A percentile compares a stretch with the other conserved stretches of the same genome.
phyloP scores from a whole-genome alignment of 2,888 invertebrate species.

The Platycheirus rosarum region DNA sequence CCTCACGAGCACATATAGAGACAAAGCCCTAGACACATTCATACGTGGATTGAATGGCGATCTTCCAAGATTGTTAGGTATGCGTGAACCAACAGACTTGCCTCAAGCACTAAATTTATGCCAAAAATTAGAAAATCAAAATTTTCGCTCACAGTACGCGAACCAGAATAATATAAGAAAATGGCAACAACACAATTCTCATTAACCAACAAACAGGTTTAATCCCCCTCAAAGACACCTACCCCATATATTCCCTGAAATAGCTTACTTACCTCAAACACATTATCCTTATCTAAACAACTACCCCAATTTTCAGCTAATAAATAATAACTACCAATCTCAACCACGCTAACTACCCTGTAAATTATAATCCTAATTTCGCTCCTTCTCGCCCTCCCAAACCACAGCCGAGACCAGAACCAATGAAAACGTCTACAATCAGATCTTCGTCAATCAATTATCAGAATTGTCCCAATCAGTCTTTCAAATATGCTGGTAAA shows the following conservation, averaged over 20 bases:
- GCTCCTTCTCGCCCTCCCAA: conserved; percentile 19
- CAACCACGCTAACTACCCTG: too few relatives aligned
- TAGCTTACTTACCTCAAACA: not conserved
- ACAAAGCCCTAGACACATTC: not conserved
- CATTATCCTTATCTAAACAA: conserved; percentile 1
- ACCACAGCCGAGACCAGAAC: conserved; percentile 38
- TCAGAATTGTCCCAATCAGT: conserved; percentile 25
- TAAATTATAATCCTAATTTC: not conserved
- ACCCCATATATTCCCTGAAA: not conserved
- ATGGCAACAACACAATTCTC: not conserved
- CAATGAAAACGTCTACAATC: conserved; percentile 35
- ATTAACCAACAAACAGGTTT: conserved; percentile 1
- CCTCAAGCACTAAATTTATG: too few relatives aligned
- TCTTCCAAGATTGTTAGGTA: conserved; percentile 5
- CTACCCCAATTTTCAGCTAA: conserved; percentile 1
- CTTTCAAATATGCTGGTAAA: conserved; percentile 37
- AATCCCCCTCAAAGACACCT: not conserved
- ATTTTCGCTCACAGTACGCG: conserved; percentile 4
- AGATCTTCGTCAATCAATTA: conserved; percentile 28
- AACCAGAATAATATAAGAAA: not conserved
- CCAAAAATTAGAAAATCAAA: conserved; percentile 4
- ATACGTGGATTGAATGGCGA: conserved; percentile 11
- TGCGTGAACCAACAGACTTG: conserved; percentile 13
- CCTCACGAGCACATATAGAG: not conserved
- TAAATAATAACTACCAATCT: too few relatives aligned